Evolutionary conservation across 1,140 invertebrate genomes (phyloP).

Genomic region (Drosophila willistoni): DNA sequence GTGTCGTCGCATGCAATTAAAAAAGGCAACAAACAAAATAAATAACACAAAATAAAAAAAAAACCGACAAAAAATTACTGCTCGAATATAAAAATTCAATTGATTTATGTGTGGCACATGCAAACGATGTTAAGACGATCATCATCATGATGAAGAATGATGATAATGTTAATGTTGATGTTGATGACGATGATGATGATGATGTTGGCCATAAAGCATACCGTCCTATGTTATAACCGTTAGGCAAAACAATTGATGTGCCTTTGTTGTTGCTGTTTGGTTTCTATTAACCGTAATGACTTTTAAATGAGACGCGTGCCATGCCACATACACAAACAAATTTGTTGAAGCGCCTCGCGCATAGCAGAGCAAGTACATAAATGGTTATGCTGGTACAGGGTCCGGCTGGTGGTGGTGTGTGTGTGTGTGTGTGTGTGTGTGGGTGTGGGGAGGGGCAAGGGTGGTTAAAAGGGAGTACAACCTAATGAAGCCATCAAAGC

Average conservation of each 20-base stretch:
- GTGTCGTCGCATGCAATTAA: slow-evolving; percentile 8
- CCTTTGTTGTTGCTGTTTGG: slow-evolving; percentile 25
- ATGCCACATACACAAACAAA: slow-evolving; percentile 9
- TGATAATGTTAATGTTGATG: slow-evolving; percentile 13
- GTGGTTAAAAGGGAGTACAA: neutral
- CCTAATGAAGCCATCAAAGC: slow-evolving; percentile 28
- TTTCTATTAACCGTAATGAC: slow-evolving; percentile 60
- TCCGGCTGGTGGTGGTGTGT: neutral
- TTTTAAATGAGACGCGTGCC: slow-evolving; percentile 66
- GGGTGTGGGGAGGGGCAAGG: no score
- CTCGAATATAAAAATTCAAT: slow-evolving; percentile 59
- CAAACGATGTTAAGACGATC: slow-evolving; percentile 13
- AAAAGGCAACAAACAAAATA: slow-evolving; percentile 30
- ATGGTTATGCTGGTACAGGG: neutral
- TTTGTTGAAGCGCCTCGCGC: neutral
- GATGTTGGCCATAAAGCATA: slow-evolving; percentile 43
- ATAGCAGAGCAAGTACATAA: neutral
- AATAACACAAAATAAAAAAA: slow-evolving; percentile 29
- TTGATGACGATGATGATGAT: slow-evolving; percentile 4
- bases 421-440: no score
- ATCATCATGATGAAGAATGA: slow-evolving; percentile 4
- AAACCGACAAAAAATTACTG: no score
- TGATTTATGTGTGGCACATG: slow-evolving; percentile 47
- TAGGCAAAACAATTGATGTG: slow-evolving; percentile 49
- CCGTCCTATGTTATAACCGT: slow-evolving; percentile 43